Evolutionary conservation across 1,140 invertebrate genomes (phyloP), one percentile per base, ranked within the genome.

Genomic region (Nasonia longicornis): DNA sequence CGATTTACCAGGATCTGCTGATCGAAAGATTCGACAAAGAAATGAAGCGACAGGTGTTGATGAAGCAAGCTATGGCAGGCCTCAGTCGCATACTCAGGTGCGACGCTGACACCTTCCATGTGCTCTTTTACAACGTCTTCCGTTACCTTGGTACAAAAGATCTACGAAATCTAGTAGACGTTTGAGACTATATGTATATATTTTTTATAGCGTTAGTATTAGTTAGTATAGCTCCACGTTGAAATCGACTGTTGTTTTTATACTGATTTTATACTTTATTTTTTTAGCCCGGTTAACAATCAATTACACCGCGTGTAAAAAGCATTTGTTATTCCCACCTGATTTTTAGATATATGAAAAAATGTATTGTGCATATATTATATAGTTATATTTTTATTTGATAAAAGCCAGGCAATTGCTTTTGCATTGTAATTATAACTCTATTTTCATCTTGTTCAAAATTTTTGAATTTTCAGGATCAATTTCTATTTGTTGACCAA

Each of bases 41-140:
- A 20, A 29, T 71, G 12, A 71, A 71, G 4, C 52, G 69, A 31
- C 67, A 79, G 58, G 1, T 16, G 14, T 16, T 79, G 12, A 79
- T 79, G 26, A 78, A 71, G 22, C 45, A 70, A 16, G 77, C 77
- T 10, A 70, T 63, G 45, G n/a, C 8, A 4, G 77, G 77, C 29
- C 20, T 78, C 0, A 78, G 77, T 70, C n/a, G n/a, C 1, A 31
- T 78, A 45, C 52, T 78, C 11, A 70, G 20, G n/a, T 70, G 67
- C 12, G 77, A 78, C 6, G 66, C 35, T 20, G 67, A 78, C 8
- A 70, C 77, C 10, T 70, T 78, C 26, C 67, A 78, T 31, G 22
- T 70, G 2, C 8, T 78, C 31, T 78, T 78, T 78, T 78, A 78
- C n/a, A 69, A 78, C 4, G 69, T 78, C 35, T 35, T 78, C 45